Percentiles rank a stretch among this genome's conserved stretches.
Evolutionary conservation across 92 coral and sea anemone genomes (phyloP).

Genomic region (Chrysogorgia sp.): DNA sequence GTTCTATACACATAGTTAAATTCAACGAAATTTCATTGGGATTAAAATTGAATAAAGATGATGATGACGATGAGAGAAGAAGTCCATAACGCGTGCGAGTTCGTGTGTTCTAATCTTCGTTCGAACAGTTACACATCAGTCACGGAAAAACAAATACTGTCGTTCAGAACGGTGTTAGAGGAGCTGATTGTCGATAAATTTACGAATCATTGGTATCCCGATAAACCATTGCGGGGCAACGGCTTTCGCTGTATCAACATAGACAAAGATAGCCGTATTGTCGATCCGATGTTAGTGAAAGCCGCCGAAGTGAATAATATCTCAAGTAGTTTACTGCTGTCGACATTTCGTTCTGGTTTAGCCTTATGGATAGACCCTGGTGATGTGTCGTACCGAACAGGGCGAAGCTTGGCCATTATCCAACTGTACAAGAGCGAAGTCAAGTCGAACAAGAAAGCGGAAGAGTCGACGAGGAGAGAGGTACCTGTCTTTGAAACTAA

Average conservation of each 20-base stretch:
- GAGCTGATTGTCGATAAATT: conserved; percentile 78
- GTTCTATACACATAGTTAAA: not conserved
- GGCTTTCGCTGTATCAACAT: conserved; percentile 91
- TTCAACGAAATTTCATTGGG: too few species aligned
- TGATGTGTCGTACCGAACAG: conserved; percentile 86
- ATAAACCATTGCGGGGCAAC: conserved; percentile 85
- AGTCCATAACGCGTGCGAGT: conserved; percentile 38
- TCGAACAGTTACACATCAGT: conserved; percentile 28
- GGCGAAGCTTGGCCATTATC: conserved; percentile 68
- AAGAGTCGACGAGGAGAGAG: not conserved
- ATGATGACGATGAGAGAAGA: conserved; percentile 27
- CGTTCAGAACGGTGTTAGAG: conserved; percentile 74
- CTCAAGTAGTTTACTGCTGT: conserved; percentile 65
- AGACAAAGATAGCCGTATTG: conserved; percentile 63
- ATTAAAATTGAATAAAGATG: too few species aligned
- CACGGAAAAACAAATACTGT: conserved; percentile 64
- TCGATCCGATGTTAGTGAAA: conserved; percentile 84
- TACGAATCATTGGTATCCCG: conserved; percentile 95
- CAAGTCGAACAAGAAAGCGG: conserved; percentile 5
- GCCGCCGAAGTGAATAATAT: conserved; percentile 79
- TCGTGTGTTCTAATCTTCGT: conserved; percentile 33
- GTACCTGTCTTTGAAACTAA: not conserved
- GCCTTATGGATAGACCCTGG: conserved; percentile 97
- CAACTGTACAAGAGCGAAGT: conserved; percentile 65
- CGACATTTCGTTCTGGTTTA: conserved; percentile 83